These are phyloP conservation scores for Eupeodes latifasciatus DNA, from an alignment of 2,888 invertebrate genomes.

Conservation along the genomic window DNA sequence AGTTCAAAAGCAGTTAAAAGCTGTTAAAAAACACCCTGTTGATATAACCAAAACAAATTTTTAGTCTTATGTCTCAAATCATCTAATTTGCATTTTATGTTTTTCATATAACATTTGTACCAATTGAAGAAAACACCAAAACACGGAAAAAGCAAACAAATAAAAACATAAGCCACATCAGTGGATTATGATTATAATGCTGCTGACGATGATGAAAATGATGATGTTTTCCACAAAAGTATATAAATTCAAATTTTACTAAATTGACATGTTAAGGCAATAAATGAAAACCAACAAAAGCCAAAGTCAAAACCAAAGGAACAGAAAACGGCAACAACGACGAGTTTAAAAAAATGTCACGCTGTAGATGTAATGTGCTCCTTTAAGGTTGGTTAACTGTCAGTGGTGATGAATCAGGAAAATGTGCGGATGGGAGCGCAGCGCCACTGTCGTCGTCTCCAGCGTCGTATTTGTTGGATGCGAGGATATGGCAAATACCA, in stretches of 20 bases:
- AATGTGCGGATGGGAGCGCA: too few relatives aligned
- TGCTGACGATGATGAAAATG: too few relatives aligned
- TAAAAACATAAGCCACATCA: constrained; percentile 11
- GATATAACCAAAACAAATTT: too few relatives aligned
- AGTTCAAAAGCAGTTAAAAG: too few relatives aligned
- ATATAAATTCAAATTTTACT: constrained; percentile 27
- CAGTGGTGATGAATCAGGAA: background rate
- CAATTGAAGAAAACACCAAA: constrained; percentile 9
- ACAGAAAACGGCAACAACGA: background rate
- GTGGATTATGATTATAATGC: too few relatives aligned
- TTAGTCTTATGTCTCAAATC: background rate
- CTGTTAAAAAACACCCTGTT: too few relatives aligned
- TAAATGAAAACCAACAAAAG: constrained; percentile 32
- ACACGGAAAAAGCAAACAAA: background rate
- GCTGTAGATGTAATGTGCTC: constrained; percentile 42
- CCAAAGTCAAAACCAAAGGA: constrained; percentile 9
- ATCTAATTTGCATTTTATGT: constrained; percentile 19
- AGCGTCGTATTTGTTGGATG: too few relatives aligned
- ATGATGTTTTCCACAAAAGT: background rate
- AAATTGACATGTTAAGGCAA: constrained; percentile 53
- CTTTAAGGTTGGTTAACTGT: constrained; percentile 52
- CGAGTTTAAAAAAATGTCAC: constrained; percentile 47
- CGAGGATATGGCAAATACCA: background rate
- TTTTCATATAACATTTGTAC: constrained; percentile 14
- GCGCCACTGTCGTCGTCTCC: too few relatives aligned